Percentiles rank a stretch among this genome's conserved stretches.
phyloP scores from a whole-genome alignment of 2,797 vertebrate species.

The Erpetoichthys calabaricus region DNA sequence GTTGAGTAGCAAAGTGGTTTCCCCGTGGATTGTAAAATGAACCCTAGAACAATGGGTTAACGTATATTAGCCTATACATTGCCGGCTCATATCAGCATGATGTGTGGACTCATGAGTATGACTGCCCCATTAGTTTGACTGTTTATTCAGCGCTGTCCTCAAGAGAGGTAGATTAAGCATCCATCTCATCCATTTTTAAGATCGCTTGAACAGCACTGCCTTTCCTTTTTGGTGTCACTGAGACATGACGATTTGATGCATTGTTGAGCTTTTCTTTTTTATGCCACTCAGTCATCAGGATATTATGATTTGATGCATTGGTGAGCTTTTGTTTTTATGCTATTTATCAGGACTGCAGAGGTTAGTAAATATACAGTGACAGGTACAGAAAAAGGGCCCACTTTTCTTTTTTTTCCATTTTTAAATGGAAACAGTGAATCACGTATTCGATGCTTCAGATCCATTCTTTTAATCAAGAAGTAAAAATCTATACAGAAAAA shows the following conservation, averaged over 20 bases:
- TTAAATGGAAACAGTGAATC: too few species aligned
- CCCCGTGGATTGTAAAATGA: neutral
- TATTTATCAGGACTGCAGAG: too few species aligned
- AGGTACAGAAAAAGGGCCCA: too few species aligned
- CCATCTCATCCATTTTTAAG: conserved; percentile 1
- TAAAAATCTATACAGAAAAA: too few species aligned
- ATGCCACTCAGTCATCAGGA: too few species aligned
- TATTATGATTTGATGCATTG: too few species aligned
- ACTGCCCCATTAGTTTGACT: neutral
- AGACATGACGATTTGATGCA: neutral
- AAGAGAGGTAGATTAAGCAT: conserved; percentile 1
- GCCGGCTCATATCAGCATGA: neutral
- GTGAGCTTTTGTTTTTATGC: too few species aligned
- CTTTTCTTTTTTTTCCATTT: too few species aligned
- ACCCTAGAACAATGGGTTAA: neutral
- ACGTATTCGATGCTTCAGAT: too few species aligned
- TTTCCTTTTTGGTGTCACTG: neutral
- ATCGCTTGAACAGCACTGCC: neutral
- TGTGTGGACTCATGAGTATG: conserved; percentile 1
- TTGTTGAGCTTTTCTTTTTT: too few species aligned
- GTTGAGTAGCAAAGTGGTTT: conserved; percentile 1
- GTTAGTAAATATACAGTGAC: too few species aligned
- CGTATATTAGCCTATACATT: neutral
- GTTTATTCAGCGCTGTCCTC: neutral
- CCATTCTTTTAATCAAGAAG: too few species aligned